Conservation (phyloP, 2,113 vertebrate genomes). For the Cynopterus brachyotis region DNA sequence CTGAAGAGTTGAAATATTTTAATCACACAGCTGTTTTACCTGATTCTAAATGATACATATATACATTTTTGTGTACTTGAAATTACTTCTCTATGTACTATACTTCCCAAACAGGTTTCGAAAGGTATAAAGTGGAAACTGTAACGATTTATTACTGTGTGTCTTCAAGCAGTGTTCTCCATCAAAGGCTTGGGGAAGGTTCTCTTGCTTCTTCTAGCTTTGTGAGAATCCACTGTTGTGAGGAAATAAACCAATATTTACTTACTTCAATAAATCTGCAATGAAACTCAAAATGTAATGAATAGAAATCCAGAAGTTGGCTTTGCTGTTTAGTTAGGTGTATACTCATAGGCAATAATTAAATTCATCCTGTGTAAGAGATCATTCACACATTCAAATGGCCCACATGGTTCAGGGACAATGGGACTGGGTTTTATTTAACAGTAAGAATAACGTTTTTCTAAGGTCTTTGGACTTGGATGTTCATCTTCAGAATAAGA, state of each 20-base stretch:
- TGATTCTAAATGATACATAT: background rate
- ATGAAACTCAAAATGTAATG: constrained; percentile 39
- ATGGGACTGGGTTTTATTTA: background rate
- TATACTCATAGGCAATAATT: background rate
- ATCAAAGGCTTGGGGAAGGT: constrained; percentile 84
- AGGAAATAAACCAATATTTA: constrained; percentile 57
- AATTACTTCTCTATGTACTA: constrained; percentile 23
- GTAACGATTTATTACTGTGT: background rate
- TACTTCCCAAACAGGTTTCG: background rate
- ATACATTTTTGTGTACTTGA: background rate
- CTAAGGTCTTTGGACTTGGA: background rate
- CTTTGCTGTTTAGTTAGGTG: background rate
- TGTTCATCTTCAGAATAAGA: constrained; percentile 35
- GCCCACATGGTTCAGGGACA: background rate
- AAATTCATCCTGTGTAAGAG: background rate
- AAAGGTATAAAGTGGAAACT: background rate
- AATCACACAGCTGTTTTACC: constrained; percentile 21
- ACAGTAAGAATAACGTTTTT: background rate
- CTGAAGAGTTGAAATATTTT: constrained; percentile 63
- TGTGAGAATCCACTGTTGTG: constrained; percentile 93
- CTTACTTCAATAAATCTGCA: constrained; percentile 22
- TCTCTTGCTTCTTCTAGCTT: constrained; percentile 95
- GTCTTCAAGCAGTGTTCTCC: background rate
- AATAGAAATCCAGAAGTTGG: background rate
- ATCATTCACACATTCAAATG: background rate